Base-by-base conservation (phyloP, 2,888 invertebrate genomes). In the Cenopis cana region DNA sequence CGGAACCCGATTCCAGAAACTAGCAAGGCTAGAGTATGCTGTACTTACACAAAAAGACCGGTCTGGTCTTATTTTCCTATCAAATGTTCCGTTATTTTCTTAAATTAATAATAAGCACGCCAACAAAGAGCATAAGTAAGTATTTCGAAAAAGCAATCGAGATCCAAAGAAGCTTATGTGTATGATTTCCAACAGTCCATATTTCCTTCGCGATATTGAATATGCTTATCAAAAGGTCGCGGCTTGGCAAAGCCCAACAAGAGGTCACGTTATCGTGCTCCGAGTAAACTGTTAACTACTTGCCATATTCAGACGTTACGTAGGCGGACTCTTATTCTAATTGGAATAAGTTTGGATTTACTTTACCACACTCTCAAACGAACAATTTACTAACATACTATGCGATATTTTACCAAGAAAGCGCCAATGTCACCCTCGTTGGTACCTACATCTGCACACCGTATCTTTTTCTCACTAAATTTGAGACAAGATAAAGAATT, bases 151-250 rank as follows among this genome's bases (percentile, higher is more conserved):
- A 36, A 33, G 17, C 9, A 12, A 10, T 54, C 3, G 9, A 5
- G 12, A 3, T 1, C 33, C 3, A 12, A 38, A 62, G 38, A 36
- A 10, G 33, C 50, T 1, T n/a, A 62, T 36, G 33, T 20, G 12
- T 20, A 36, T 18, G 2, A 20, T 1, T 36, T 52, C 36, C 10
- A n/a, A 18, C 20, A 20, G 36, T 18, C 36, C 14, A 36, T 62
- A 52, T 36, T 52, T 5, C 49, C 36, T 52, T 62, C 36, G n/a
- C 38, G 20, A 52, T 62, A 36, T 50, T 52, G 8, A 36, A 24
- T 38, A 29, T n/a, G 8, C 56, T 56, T 69, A 57, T 64, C 69
- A 55, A 62, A 56, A 64, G 69, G 62, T 69, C 69, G 38, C 69
- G 56, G 55, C 69, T 69, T 62, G 62, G 69, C 69, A 62, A 69